A percentile compares a stretch with the other conserved stretches of the same genome.
Conservation (phyloP, 2,113 vertebrate genomes). For the Hemiscyllium ocellatum region DNA sequence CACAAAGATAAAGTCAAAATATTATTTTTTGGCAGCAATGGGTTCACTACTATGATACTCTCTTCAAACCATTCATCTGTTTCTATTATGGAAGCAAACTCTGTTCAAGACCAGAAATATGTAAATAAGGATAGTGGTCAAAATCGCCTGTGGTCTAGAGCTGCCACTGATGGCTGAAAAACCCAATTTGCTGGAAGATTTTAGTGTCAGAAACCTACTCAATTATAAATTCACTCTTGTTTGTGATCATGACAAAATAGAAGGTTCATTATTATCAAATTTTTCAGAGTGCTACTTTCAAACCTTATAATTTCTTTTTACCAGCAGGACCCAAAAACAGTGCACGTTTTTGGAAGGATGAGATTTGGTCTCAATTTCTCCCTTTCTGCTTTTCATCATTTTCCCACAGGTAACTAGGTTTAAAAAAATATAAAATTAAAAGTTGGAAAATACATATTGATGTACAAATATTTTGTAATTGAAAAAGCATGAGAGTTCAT, state of each 20-base stretch:
- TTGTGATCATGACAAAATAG: not conserved
- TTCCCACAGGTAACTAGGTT: slow-evolving; percentile 24
- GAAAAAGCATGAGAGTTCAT: not conserved
- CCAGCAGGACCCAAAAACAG: slow-evolving; percentile 7
- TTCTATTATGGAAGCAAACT: not conserved
- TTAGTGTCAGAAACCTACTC: not conserved
- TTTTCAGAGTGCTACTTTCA: not conserved
- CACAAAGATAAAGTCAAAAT: too few species aligned
- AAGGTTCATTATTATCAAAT: not conserved
- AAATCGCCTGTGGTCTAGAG: too few species aligned
- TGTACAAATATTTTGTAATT: not conserved
- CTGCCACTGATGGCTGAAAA: not conserved
- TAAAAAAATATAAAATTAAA: not conserved
- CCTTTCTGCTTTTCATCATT: not conserved
- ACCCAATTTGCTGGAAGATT: not conserved
- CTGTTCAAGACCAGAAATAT: not conserved
- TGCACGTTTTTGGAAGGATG: not conserved
- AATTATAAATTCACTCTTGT: not conserved
- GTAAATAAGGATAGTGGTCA: too few species aligned
- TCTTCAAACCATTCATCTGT: too few species aligned
- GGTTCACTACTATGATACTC: too few species aligned
- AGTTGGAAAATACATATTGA: not conserved
- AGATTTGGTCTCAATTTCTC: not conserved
- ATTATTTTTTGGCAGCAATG: too few species aligned
- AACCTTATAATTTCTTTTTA: not conserved